Conservation (phyloP, 1,140 invertebrate species). For the Manduca sexta region DNA sequence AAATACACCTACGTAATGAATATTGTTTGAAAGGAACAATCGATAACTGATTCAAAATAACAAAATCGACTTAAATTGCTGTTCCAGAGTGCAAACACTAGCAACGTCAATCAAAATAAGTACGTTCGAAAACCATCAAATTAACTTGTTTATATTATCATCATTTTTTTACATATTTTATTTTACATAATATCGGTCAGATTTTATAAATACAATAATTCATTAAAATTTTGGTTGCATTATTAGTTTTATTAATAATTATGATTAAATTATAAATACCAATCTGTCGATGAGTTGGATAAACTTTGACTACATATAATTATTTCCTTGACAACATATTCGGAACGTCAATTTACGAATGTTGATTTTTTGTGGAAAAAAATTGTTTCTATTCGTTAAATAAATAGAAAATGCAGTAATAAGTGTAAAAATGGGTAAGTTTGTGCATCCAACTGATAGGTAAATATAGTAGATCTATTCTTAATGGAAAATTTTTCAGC, state of each 20-base stretch:
- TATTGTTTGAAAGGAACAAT: neutral
- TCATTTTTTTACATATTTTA: neutral
- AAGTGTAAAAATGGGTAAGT: slow-evolving; percentile 49
- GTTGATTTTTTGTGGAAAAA: slow-evolving; percentile 50
- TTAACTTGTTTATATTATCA: neutral
- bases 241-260: no score
- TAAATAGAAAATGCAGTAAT: slow-evolving; percentile 48
- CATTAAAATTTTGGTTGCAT: no score
- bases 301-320: neutral
- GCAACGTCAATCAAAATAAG: neutral
- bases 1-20: neutral
- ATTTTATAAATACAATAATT: no score
- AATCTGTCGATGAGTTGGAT: slow-evolving; percentile 17
- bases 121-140: neutral
- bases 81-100: neutral
- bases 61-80: no score
- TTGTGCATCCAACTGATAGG: neutral
- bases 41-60: no score
- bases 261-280: slow-evolving; percentile 7
- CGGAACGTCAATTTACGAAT: slow-evolving; percentile 48
- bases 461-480: neutral
- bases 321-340: slow-evolving; percentile 10
- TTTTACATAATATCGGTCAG: neutral
- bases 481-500: slow-evolving; percentile 16
- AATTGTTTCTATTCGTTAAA: slow-evolving; percentile 25